Conservation (phyloP, 1,140 invertebrate species). For the Zaprionus ornatus region DNA sequence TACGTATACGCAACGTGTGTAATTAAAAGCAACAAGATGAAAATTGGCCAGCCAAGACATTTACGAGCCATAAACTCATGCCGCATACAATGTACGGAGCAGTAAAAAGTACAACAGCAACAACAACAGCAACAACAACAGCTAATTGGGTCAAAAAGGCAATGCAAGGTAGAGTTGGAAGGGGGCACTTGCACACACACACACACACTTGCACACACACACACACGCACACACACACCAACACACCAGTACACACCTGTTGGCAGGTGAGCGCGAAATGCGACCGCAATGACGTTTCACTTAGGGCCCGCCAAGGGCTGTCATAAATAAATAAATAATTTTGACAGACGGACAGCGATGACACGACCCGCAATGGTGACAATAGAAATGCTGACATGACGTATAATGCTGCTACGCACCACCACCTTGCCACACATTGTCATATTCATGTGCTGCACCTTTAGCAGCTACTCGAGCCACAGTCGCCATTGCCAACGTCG, state of each 20-base stretch:
- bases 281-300: conserved; percentile 70
- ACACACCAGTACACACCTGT: conserved; percentile 53
- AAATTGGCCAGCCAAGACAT: conserved; percentile 56
- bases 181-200: not conserved
- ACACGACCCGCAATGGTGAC: conserved; percentile 63
- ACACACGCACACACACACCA: no score
- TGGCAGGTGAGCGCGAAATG: conserved; percentile 62
- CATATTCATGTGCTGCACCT: not conserved
- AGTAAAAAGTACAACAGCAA: conserved; percentile 21
- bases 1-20: conserved; percentile 60
- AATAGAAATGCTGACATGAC: conserved; percentile 76
- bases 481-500: not conserved
- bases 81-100: conserved; percentile 58
- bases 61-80: conserved; percentile 72
- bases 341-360: conserved; percentile 68
- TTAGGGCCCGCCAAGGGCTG: conserved; percentile 49
- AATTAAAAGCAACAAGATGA: conserved; percentile 60
- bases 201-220: not conserved
- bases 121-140: conserved; percentile 29
- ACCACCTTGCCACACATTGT: conserved; percentile 3
- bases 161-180: not conserved
- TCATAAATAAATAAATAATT: conserved; percentile 77
- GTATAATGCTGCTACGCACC: conserved; percentile 40
- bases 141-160: conserved; percentile 71
- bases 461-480: not conserved